phyloP scores from a whole-genome alignment of 2,888 invertebrate species.

The Sesia bembeciformis region DNA sequence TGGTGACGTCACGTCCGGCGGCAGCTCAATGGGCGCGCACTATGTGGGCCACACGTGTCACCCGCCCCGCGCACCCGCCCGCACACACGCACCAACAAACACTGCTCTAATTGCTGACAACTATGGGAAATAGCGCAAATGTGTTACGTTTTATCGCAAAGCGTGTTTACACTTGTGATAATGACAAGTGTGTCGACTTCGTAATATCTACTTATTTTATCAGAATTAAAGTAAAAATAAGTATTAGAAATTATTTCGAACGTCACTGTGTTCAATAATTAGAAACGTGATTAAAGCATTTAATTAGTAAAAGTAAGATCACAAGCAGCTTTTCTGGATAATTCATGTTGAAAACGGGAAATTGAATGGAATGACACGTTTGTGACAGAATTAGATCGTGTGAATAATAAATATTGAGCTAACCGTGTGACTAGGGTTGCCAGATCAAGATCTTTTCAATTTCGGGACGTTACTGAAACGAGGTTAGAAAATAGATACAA shows the following conservation, averaged over 20 bases:
- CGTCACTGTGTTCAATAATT: too few relatives aligned
- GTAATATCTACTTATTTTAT: too few relatives aligned
- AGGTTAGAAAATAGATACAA: too few relatives aligned
- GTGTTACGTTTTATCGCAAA: conserved; percentile 51
- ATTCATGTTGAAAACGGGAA: too few relatives aligned
- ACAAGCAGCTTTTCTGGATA: too few relatives aligned
- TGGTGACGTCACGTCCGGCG: conserved; percentile 51
- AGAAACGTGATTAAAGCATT: too few relatives aligned
- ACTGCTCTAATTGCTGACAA: conserved; percentile 63
- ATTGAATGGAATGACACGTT: conserved; percentile 11
- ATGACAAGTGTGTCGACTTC: conserved; percentile 30
- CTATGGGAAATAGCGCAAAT: conserved; percentile 67
- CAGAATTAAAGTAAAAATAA: too few relatives aligned
- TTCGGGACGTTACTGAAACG: too few relatives aligned
- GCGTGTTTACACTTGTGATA: conserved; percentile 50
- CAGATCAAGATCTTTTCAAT: too few relatives aligned
- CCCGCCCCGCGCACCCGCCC: conserved; percentile 19
- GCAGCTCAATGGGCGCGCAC: conserved; percentile 49
- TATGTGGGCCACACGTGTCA: conserved; percentile 71
- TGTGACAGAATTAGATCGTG: conserved; percentile 53
- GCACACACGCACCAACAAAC: conserved; percentile 35
- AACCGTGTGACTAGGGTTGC: background rate
- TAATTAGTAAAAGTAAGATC: too few relatives aligned
- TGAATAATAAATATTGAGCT: conserved; percentile 44
- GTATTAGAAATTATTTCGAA: too few relatives aligned